Evolutionary conservation across 2,888 invertebrate species (phyloP).

Genomic region (Cephus rjabovi): DNA sequence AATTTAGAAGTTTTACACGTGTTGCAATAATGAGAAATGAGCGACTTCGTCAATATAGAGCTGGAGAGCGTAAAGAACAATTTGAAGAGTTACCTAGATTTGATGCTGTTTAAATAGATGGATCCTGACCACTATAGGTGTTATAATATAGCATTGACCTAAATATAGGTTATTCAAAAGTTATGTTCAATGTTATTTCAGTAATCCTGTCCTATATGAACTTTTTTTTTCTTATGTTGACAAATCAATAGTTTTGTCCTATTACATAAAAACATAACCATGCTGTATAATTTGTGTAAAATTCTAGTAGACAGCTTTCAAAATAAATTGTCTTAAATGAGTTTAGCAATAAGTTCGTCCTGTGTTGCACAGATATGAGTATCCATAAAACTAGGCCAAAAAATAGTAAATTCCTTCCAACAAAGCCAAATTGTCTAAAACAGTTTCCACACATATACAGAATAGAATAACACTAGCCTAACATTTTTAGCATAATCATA

Average conservation of each 20-base stretch:
- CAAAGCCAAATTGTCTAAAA: not conserved
- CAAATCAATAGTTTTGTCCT: not conserved
- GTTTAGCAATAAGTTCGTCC: too few species aligned
- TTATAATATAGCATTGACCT: not conserved
- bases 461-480: too few species aligned
- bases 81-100: not conserved
- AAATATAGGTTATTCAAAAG: not conserved
- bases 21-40: constrained; percentile 73
- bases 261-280: not conserved
- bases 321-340: not conserved
- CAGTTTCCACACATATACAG: not conserved
- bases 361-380: too few species aligned
- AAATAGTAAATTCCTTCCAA: not conserved
- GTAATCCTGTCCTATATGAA: not conserved
- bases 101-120: not conserved
- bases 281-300: not conserved
- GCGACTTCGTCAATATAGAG: constrained; percentile 71
- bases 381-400: not conserved
- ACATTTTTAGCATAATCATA: too few species aligned
- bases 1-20: constrained; percentile 70
- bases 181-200: not conserved
- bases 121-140: not conserved
- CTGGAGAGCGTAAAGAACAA: constrained; percentile 68
- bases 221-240: not conserved
- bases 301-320: not conserved